A percentile compares a stretch with the other conserved stretches of the same genome.
phyloP scores from a whole-genome alignment of 2,888 invertebrate genomes.

The Gymnoscelis rufifasciata region DNA sequence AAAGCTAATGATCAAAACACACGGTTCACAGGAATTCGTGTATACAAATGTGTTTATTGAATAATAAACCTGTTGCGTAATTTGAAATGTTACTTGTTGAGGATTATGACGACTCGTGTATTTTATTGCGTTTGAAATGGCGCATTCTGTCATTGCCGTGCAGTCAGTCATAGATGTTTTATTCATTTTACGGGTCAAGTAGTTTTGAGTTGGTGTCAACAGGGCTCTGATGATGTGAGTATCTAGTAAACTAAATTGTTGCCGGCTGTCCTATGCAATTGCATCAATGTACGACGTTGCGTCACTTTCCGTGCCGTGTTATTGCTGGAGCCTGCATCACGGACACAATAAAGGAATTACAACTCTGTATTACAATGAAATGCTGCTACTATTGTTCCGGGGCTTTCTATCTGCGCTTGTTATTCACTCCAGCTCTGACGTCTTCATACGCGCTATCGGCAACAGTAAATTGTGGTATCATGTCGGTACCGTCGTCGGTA shows the following conservation, averaged over 20 bases:
- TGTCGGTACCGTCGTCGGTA: constrained; percentile 75
- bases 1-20: constrained; percentile 63
- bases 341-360: constrained; percentile 18
- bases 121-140: constrained; percentile 43
- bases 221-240: constrained; percentile 24
- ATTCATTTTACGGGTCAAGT: constrained; percentile 45
- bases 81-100: constrained; percentile 48
- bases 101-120: constrained; percentile 46
- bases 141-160: constrained; percentile 37
- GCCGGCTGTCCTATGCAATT: constrained; percentile 22
- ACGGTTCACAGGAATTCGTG: constrained; percentile 55
- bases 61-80: constrained; percentile 58
- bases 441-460: constrained; percentile 72
- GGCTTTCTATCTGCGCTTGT: constrained; percentile 57
- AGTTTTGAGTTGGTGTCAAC: constrained; percentile 36
- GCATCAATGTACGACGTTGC: constrained; percentile 40
- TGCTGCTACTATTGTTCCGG: constrained; percentile 64
- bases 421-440: constrained; percentile 64
- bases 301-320: constrained; percentile 38
- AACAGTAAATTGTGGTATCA: constrained; percentile 76
- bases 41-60: constrained; percentile 63
- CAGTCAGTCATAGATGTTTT: constrained; percentile 42
- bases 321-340: constrained; percentile 38
- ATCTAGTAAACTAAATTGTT: constrained; percentile 21
- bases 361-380: constrained; percentile 54